phyloP scores from a whole-genome alignment of 1,140 invertebrate genomes.

The Aphidius gifuensis region DNA sequence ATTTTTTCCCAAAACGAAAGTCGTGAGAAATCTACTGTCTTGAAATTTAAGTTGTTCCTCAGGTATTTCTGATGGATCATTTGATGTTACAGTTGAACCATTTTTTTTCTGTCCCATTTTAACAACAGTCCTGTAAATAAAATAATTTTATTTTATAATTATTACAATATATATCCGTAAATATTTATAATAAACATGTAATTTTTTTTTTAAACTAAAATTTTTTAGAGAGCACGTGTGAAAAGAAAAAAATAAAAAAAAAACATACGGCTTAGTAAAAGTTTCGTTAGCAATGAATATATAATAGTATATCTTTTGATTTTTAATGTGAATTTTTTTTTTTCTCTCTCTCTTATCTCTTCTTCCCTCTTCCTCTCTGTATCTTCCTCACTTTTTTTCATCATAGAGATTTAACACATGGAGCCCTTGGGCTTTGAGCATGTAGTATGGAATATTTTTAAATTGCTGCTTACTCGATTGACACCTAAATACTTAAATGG shows the following conservation, averaged over 20 bases:
- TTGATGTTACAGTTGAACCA: slow-evolving; percentile 30
- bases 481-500: slow-evolving; percentile 54
- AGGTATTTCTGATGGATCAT: slow-evolving; percentile 25
- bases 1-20: slow-evolving; percentile 48
- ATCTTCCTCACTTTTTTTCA: not conserved
- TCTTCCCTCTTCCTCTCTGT: no score
- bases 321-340: no score
- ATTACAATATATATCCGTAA: not conserved
- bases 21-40: slow-evolving; percentile 49
- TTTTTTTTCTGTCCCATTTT: slow-evolving; percentile 45
- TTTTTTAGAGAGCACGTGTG: no score
- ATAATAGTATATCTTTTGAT: no score
- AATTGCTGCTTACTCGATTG: slow-evolving; percentile 52
- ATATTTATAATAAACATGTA: no score
- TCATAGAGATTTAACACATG: not conserved
- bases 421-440: not conserved
- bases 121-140: slow-evolving; percentile 40
- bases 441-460: slow-evolving; percentile 48
- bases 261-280: no score
- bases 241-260: no score
- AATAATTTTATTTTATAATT: not conserved
- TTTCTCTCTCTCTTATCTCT: no score
- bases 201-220: no score
- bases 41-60: slow-evolving; percentile 50
- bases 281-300: no score